These are phyloP conservation scores for Puffinus mauretanicus DNA, from an alignment of 2,113 vertebrate genomes.

Conservation along the genomic window DNA sequence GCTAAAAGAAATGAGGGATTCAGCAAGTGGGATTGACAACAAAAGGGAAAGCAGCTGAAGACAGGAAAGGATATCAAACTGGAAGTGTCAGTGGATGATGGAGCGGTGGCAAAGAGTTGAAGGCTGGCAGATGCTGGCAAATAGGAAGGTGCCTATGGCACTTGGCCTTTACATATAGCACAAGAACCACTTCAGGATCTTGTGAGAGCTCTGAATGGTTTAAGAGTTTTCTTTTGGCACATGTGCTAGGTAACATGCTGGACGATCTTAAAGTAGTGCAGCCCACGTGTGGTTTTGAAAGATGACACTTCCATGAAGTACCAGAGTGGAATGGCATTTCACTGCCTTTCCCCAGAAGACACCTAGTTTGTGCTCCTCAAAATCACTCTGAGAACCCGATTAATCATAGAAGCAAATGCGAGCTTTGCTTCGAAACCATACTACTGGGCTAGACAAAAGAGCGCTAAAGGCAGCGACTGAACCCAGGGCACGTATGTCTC, in stretches of 20 bases:
- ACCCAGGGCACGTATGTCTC: neutral
- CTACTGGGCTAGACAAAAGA: neutral
- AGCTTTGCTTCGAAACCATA: neutral
- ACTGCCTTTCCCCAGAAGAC: neutral
- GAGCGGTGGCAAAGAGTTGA: neutral
- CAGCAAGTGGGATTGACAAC: neutral
- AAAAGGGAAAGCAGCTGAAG: constrained; percentile 22
- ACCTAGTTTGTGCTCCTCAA: neutral
- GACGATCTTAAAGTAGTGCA: neutral
- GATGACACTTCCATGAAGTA: neutral
- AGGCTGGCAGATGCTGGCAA: neutral
- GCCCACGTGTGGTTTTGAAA: neutral
- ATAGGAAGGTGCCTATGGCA: neutral
- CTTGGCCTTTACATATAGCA: neutral
- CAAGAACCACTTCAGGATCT: neutral
- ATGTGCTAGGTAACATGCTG: neutral
- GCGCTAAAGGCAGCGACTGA: neutral
- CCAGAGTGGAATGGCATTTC: neutral
- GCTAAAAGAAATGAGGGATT: neutral
- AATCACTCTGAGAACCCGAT: neutral
- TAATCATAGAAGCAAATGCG: neutral
- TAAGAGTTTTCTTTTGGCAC: neutral
- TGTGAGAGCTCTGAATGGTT: neutral
- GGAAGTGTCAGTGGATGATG: neutral
- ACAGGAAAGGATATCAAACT: neutral